Evolutionary conservation across 2,888 invertebrate genomes (phyloP).

Genomic region (Sinodicranocentrus sp.): DNA sequence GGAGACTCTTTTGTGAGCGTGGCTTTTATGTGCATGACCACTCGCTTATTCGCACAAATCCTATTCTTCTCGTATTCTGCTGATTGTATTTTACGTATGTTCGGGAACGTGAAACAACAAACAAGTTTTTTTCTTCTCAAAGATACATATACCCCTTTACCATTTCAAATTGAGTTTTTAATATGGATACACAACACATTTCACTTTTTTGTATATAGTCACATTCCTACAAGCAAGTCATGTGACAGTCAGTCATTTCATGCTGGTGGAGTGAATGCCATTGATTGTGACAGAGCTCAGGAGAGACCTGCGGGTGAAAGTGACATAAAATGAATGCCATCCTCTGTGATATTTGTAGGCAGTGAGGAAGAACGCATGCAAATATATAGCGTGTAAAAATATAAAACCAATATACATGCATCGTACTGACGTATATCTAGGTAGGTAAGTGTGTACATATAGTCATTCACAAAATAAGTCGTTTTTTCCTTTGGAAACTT

Average conservation of each 20-base stretch:
- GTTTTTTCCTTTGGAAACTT: conserved; percentile 34
- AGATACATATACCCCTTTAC: no score
- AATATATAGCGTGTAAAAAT: neutral
- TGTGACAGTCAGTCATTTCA: no score
- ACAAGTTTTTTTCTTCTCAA: neutral
- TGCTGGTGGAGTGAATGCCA: no score
- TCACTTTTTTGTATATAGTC: no score
- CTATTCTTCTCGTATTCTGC: conserved; percentile 8
- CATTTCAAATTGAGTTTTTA: no score
- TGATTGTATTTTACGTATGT: conserved; percentile 44
- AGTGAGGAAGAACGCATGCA: neutral
- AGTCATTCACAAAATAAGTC: conserved; percentile 12
- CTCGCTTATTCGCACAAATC: conserved; percentile 42
- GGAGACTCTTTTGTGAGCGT: neutral
- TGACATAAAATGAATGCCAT: neutral
- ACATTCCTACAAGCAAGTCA: no score
- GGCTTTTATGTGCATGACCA: conserved; percentile 51
- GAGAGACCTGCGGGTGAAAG: conserved; percentile 16
- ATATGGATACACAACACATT: no score
- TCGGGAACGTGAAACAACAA: conserved; percentile 25
- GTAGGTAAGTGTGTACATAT: neutral
- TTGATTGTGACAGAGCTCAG: no score
- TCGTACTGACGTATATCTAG: neutral
- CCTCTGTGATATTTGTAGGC: neutral
- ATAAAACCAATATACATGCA: neutral